Conservation (phyloP, 2,888 invertebrate species). For the Pseudoips prasinana region DNA sequence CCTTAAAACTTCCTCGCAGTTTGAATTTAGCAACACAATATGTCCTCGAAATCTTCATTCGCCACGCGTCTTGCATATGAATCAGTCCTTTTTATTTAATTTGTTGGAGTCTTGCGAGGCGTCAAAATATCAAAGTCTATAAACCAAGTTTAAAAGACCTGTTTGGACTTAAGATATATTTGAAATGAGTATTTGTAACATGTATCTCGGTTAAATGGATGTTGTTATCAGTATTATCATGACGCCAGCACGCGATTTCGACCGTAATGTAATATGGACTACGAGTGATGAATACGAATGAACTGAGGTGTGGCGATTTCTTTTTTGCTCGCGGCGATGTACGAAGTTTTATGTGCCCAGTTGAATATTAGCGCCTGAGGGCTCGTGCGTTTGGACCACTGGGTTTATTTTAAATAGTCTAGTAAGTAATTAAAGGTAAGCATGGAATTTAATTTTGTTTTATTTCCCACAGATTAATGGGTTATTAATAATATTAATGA, state of each 20-base stretch:
- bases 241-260: slow-evolving; percentile 67
- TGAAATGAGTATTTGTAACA: slow-evolving; percentile 4
- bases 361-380: slow-evolving; percentile 28
- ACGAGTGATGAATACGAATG: slow-evolving; percentile 70
- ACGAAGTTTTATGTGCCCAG: slow-evolving; percentile 32
- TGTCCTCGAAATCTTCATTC: slow-evolving; percentile 46
- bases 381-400: slow-evolving; percentile 17
- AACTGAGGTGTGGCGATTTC: slow-evolving; percentile 61
- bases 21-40: slow-evolving; percentile 38
- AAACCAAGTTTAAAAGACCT: slow-evolving; percentile 38
- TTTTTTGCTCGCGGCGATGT: slow-evolving; percentile 46
- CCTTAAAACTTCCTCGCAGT: slow-evolving; percentile 32
- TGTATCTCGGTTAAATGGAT: slow-evolving; percentile 21
- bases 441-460: not conserved
- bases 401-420: slow-evolving; percentile 17
- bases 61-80: slow-evolving; percentile 58
- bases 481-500: no score
- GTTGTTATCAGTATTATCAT: slow-evolving; percentile 55
- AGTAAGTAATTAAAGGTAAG: slow-evolving; percentile 28
- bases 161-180: slow-evolving; percentile 7
- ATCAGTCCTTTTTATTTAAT: slow-evolving; percentile 66
- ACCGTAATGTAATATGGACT: slow-evolving; percentile 70
- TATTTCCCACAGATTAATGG: slow-evolving; percentile 2
- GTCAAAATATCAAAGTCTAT: slow-evolving; percentile 62
- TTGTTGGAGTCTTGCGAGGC: slow-evolving; percentile 64